Conservation (phyloP, 1,140 invertebrate genomes). For the Galleria mellonella region DNA sequence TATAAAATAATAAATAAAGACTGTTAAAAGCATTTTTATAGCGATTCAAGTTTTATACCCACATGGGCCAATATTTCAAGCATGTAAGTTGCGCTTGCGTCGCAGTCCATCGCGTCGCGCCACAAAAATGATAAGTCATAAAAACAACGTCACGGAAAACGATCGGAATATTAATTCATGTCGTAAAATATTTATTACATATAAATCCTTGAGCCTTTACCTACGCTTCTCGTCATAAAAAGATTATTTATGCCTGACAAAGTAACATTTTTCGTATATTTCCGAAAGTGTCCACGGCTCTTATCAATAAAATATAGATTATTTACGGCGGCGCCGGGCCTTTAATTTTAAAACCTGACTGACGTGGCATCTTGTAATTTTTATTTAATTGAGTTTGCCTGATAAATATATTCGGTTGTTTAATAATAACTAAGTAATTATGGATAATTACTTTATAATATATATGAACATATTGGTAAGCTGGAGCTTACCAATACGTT, state of each 20-base stretch:
- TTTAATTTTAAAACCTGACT: slow-evolving; percentile 18
- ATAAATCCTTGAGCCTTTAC: slow-evolving; percentile 74
- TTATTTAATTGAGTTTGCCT: slow-evolving; percentile 19
- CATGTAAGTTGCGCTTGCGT: slow-evolving; percentile 34
- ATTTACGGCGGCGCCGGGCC: slow-evolving; percentile 52
- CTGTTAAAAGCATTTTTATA: slow-evolving; percentile 61
- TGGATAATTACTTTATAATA: too few relatives aligned
- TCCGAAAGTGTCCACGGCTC: slow-evolving; percentile 53
- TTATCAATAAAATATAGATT: slow-evolving; percentile 65
- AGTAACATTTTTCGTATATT: slow-evolving; percentile 71
- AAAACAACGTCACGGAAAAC: slow-evolving; percentile 72
- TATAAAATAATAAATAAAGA: slow-evolving; percentile 57
- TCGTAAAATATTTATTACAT: slow-evolving; percentile 74
- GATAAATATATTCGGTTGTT: slow-evolving; percentile 9
- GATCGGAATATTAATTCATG: slow-evolving; percentile 73
- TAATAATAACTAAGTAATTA: too few relatives aligned
- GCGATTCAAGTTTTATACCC: slow-evolving; percentile 60
- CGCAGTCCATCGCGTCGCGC: slow-evolving; percentile 39
- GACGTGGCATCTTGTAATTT: slow-evolving; percentile 3
- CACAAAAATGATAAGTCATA: slow-evolving; percentile 72
- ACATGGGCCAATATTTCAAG: slow-evolving; percentile 53
- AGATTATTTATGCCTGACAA: slow-evolving; percentile 72
- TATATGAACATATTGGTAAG: too few relatives aligned
- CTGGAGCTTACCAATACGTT: too few relatives aligned
- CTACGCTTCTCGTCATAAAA: slow-evolving; percentile 72